Percentiles rank a stretch among this genome's conserved stretches.
phyloP scores from a whole-genome alignment of 2,888 invertebrate species.

The Drosophila mimica region DNA sequence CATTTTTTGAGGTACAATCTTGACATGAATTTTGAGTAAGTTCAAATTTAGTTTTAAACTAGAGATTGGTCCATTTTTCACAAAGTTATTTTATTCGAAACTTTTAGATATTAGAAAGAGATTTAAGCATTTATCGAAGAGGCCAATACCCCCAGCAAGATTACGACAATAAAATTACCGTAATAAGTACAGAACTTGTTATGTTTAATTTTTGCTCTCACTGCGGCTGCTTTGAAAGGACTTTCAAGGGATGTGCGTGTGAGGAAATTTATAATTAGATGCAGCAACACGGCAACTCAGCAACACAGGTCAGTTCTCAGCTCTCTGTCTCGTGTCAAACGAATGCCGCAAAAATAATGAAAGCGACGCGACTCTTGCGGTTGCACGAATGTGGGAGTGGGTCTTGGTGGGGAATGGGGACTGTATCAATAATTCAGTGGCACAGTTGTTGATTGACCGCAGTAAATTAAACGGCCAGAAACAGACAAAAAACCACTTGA shows the following conservation, averaged over 20 bases:
- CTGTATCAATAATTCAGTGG: constrained; percentile 30
- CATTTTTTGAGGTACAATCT: neutral
- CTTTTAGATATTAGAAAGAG: neutral
- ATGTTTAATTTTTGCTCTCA: constrained; percentile 27
- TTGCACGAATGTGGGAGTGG: constrained; percentile 5
- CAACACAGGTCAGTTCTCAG: constrained; percentile 13
- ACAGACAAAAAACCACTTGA: constrained; percentile 39
- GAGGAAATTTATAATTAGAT: constrained; percentile 54
- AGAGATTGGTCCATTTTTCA: neutral
- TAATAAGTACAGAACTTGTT: constrained; percentile 12
- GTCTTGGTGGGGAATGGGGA: neutral
- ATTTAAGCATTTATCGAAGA: neutral
- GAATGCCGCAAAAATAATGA: constrained; percentile 57
- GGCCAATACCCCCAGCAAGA: neutral
- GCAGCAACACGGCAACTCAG: neutral
- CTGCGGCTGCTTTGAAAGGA: neutral
- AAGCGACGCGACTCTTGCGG: constrained; percentile 53
- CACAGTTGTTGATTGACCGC: constrained; percentile 42
- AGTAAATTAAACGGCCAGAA: constrained; percentile 53
- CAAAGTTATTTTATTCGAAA: neutral
- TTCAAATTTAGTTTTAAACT: neutral
- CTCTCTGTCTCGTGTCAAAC: constrained; percentile 44
- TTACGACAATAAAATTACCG: neutral
- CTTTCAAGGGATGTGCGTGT: constrained; percentile 29
- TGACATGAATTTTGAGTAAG: neutral